phyloP scores from a whole-genome alignment of 2,113 vertebrate species.

The Megaceryle maxima region DNA sequence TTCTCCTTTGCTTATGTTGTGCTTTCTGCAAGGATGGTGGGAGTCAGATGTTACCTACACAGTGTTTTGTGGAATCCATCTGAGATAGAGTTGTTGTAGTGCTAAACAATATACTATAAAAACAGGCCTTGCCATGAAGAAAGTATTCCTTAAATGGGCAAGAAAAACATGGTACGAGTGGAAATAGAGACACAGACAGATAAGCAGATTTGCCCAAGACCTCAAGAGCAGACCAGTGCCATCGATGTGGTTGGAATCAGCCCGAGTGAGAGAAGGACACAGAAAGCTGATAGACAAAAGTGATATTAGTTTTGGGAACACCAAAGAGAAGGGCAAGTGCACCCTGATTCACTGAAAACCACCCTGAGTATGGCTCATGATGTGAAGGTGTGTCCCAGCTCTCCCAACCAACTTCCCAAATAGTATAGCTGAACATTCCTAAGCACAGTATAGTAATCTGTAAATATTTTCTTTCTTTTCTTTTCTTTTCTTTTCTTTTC shows the following conservation, averaged over 20 bases:
- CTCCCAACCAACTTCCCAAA: not conserved
- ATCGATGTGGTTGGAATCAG: not conserved
- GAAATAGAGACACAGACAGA: not conserved
- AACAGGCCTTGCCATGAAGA: not conserved
- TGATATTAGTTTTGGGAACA: not conserved
- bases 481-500: too few species aligned
- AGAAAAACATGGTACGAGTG: not conserved
- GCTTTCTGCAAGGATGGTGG: not conserved
- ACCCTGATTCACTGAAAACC: not conserved
- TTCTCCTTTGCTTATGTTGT: not conserved
- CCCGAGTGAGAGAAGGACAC: not conserved
- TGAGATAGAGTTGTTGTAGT: not conserved
- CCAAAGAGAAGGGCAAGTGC: not conserved
- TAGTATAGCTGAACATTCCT: not conserved
- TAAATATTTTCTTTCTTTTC: too few species aligned
- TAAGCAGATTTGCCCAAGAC: not conserved
- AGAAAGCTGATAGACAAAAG: not conserved
- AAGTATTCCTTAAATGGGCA: not conserved
- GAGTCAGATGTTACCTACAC: not conserved
- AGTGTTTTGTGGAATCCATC: not conserved
- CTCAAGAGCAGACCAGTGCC: not conserved
- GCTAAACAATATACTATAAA: not conserved
- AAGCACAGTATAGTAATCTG: not conserved
- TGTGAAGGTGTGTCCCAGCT: not conserved
- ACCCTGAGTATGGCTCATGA: rapidly evolving